These are phyloP conservation scores for Apodemia hepburni DNA, from an alignment of 2,888 invertebrate species.

Conservation along the genomic window DNA sequence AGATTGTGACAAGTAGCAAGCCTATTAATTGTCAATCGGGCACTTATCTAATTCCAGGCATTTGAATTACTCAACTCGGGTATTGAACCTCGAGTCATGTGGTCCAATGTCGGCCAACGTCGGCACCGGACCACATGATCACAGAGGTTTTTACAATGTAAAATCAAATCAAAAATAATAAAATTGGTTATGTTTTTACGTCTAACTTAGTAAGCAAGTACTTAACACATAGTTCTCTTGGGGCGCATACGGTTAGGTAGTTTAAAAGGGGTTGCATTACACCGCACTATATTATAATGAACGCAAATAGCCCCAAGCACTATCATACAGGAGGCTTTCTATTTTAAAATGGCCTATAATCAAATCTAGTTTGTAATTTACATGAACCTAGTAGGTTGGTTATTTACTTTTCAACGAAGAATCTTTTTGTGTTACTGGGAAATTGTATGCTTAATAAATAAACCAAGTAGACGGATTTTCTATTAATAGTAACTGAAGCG, in stretches of 20 bases:
- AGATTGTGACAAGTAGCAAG: no score
- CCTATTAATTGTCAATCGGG: no score
- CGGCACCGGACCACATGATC: no score
- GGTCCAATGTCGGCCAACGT: no score
- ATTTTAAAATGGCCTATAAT: not conserved
- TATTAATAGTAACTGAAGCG: no score
- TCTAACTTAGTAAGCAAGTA: not conserved
- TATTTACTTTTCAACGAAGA: not conserved
- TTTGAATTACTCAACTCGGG: no score
- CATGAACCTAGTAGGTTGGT: not conserved
- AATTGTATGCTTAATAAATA: not conserved
- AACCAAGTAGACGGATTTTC: no score
- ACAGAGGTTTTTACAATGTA: no score
- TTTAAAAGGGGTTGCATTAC: constrained; percentile 6
- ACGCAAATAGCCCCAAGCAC: constrained; percentile 7
- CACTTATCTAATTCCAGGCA: no score
- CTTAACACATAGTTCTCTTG: constrained; percentile 5
- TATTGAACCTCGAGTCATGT: no score
- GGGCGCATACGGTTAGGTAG: not conserved
- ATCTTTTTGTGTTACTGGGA: not conserved
- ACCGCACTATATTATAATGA: not conserved
- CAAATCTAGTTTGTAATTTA: not conserved
- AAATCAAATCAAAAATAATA: no score
- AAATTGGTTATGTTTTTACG: not conserved
- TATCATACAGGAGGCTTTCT: not conserved